Percentiles rank a stretch among this genome's conserved stretches.
phyloP scores from a whole-genome alignment of 2,888 invertebrate genomes.

The Hyalella azteca region DNA sequence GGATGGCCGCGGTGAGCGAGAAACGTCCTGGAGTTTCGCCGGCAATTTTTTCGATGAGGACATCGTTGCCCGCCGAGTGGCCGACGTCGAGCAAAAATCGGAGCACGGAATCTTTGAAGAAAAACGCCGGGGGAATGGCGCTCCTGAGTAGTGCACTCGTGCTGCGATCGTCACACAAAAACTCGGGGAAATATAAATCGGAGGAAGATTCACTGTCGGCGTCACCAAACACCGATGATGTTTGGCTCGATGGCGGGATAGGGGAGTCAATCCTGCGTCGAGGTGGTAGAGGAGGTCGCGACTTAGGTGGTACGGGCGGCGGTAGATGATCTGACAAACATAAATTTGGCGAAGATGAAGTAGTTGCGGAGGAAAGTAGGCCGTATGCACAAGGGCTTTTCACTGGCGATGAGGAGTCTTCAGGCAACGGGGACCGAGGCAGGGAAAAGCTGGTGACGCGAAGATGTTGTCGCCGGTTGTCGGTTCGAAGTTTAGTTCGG shows the following conservation, averaged over 20 bases:
- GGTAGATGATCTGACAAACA: slow-evolving; percentile 46
- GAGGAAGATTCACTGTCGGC: slow-evolving; percentile 41
- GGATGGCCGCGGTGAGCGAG: not conserved
- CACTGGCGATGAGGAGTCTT: not conserved
- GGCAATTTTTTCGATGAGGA: slow-evolving; percentile 49
- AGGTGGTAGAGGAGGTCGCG: slow-evolving; percentile 49
- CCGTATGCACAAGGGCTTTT: not conserved
- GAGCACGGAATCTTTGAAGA: slow-evolving; percentile 46
- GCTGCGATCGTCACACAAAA: slow-evolving; percentile 42
- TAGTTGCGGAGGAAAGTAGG: not conserved
- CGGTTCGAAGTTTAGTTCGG: slow-evolving; percentile 37
- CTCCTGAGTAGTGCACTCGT: slow-evolving; percentile 41
- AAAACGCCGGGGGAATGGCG: slow-evolving; percentile 46
- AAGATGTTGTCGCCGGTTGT: not conserved
- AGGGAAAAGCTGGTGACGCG: not conserved
- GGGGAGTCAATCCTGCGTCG: slow-evolving; percentile 39
- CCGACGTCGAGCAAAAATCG: slow-evolving; percentile 50
- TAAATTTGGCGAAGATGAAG: slow-evolving; percentile 18
- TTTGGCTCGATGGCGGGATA: slow-evolving; percentile 14
- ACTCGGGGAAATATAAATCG: slow-evolving; percentile 49
- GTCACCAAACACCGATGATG: slow-evolving; percentile 36
- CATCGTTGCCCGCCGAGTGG: slow-evolving; percentile 46
- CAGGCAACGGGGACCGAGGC: not conserved
- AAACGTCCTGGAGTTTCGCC: slow-evolving; percentile 17
- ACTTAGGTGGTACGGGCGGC: slow-evolving; percentile 51